A percentile compares a stretch with the other conserved stretches of the same genome.
These are phyloP conservation scores for Discoglossus pictus DNA, from an alignment of 2,797 vertebrate species.

Conservation along the genomic window DNA sequence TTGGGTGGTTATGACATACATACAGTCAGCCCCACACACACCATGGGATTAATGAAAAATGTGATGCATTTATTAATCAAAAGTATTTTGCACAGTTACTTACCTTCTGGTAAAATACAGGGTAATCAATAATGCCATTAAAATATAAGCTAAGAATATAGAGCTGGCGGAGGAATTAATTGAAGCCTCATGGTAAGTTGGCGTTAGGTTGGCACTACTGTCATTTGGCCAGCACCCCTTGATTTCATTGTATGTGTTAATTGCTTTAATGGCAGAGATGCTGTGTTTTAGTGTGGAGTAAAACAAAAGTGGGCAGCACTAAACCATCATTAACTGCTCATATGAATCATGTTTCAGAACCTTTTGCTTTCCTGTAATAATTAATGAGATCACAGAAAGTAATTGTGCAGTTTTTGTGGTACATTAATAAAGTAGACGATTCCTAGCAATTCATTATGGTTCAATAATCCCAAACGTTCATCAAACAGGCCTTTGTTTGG, in stretches of 20 bases:
- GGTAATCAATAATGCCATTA: no score
- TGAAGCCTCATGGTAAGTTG: constrained; percentile 6
- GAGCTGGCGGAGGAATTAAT: no score
- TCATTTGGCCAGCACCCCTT: constrained; percentile 12
- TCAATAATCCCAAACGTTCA: constrained; percentile 3
- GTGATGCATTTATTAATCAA: no score
- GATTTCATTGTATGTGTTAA: constrained; percentile 33
- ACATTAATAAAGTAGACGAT: constrained; percentile 18
- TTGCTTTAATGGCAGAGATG: constrained; percentile 31
- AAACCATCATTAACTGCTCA: constrained; percentile 31
- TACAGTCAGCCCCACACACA: no score
- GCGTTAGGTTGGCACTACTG: constrained; percentile 19
- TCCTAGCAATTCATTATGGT: constrained; percentile 19
- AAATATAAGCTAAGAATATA: no score
- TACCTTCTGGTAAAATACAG: no score
- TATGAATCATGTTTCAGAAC: constrained; percentile 28
- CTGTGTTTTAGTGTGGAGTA: constrained; percentile 12
- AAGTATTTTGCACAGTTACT: no score
- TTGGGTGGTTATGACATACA: no score
- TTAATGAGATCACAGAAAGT: constrained; percentile 30
- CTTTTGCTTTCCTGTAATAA: constrained; percentile 33
- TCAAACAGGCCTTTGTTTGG: constrained; percentile 6
- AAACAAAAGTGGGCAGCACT: constrained; percentile 23
- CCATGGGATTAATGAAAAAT: no score
- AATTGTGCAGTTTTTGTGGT: constrained; percentile 8